Percentiles rank a stretch among this genome's conserved stretches.
Conservation (phyloP, 1,140 invertebrate genomes). For the Brachionus angularis region DNA sequence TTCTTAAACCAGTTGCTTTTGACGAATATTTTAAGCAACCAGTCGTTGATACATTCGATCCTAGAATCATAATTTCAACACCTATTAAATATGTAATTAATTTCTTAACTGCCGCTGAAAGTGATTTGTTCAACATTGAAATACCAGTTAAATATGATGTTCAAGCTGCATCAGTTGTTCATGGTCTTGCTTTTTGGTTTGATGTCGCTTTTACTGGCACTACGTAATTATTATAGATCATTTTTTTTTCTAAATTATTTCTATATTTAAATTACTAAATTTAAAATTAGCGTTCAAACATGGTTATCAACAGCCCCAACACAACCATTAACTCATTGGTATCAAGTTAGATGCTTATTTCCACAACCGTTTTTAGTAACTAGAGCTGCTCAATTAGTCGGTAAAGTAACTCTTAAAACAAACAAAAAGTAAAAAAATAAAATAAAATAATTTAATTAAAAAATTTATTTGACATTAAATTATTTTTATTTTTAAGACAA, state of each 20-base stretch:
- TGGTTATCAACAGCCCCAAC: constrained; percentile 98
- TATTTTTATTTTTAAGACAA: constrained; percentile 65
- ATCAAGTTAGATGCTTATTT: constrained; percentile 92
- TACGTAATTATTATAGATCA: constrained; percentile 60
- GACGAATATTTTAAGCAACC: constrained; percentile 98
- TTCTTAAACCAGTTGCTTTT: constrained; percentile 80
- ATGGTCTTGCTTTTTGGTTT: constrained; percentile 98
- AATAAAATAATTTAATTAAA: neutral
- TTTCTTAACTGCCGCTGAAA: constrained; percentile 85
- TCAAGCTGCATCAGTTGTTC: constrained; percentile 85
- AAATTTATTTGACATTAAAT: constrained; percentile 20
- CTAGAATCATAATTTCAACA: constrained; percentile 91
- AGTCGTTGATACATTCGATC: constrained; percentile 97
- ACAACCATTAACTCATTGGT: constrained; percentile 98
- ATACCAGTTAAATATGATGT: constrained; percentile 90
- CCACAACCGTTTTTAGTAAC: constrained; percentile 89
- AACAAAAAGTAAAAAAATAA: constrained; percentile 79
- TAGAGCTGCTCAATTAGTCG: constrained; percentile 83
- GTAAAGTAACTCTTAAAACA: constrained; percentile 78
- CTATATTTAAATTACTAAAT: neutral
- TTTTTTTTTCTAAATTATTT: no score
- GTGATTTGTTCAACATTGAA: constrained; percentile 88
- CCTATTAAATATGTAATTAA: constrained; percentile 90
- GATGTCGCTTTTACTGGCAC: constrained; percentile 96
- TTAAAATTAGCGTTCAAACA: constrained; percentile 67